Conservation (phyloP, 1,140 invertebrate species). For the Oryctes rhinoceros region DNA sequence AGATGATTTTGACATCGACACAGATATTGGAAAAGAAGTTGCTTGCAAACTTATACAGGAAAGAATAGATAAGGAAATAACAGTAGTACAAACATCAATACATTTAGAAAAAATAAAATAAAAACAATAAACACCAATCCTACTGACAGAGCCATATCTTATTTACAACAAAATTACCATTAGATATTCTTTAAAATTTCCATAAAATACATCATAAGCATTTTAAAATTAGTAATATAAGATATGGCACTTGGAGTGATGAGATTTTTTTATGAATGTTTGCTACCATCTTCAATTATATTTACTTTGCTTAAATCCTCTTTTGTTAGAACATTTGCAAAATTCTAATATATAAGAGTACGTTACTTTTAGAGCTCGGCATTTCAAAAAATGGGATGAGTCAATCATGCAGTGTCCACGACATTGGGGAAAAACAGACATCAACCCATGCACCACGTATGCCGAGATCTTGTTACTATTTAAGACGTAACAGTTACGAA, state of each 20-base stretch:
- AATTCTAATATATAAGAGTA: too few relatives aligned
- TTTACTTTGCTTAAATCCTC: too few relatives aligned
- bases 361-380: neutral
- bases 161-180: constrained; percentile 1
- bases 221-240: constrained; percentile 38
- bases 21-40: neutral
- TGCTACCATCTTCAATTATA: too few relatives aligned
- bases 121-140: neutral
- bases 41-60: neutral
- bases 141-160: neutral
- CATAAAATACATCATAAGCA: constrained; percentile 2
- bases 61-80: neutral
- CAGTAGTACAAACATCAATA: neutral
- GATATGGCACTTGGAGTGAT: too few relatives aligned
- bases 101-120: neutral
- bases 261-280: too few relatives aligned
- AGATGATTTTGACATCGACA: neutral
- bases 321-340: too few relatives aligned
- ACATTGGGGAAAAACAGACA: constrained; percentile 8
- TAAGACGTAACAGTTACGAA: constrained; percentile 46
- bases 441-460: constrained; percentile 6
- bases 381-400: constrained; percentile 15
- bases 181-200: too few relatives aligned
- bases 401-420: neutral
- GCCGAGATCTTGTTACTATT: constrained; percentile 12